phyloP scores from a whole-genome alignment of 2,113 vertebrate genomes.

The Spheniscus mendiculus region DNA sequence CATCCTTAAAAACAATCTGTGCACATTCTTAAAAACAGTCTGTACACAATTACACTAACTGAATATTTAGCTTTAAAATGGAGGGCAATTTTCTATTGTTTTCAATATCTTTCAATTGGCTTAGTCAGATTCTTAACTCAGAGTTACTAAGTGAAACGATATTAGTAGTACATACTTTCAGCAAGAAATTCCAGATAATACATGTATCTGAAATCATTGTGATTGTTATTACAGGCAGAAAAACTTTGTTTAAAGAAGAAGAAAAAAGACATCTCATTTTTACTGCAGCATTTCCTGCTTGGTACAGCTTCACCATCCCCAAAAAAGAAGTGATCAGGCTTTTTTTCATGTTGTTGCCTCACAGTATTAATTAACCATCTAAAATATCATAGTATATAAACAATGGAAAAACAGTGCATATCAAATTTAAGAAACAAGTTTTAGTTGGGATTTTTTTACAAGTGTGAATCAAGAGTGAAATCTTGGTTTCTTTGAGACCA shows the following conservation, averaged over 20 bases:
- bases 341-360: neutral
- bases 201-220: neutral
- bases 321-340: accelerated
- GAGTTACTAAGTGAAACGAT: neutral
- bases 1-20: neutral
- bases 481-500: neutral
- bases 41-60: neutral
- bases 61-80: neutral
- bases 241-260: neutral
- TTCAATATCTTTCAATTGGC: neutral
- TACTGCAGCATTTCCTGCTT: neutral
- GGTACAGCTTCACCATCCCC: accelerated
- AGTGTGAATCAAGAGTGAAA: neutral
- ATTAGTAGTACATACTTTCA: neutral
- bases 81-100: neutral
- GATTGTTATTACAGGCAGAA: neutral
- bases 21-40: neutral
- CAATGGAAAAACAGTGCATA: neutral
- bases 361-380: neutral
- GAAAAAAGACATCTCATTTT: neutral
- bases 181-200: neutral
- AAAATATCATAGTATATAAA: neutral
- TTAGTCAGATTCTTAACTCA: neutral
- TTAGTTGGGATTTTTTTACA: neutral
- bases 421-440: neutral